Percentiles rank a stretch among this genome's conserved stretches.
phyloP scores from a whole-genome alignment of 2,797 vertebrate genomes.

The Alauda arvensis region DNA sequence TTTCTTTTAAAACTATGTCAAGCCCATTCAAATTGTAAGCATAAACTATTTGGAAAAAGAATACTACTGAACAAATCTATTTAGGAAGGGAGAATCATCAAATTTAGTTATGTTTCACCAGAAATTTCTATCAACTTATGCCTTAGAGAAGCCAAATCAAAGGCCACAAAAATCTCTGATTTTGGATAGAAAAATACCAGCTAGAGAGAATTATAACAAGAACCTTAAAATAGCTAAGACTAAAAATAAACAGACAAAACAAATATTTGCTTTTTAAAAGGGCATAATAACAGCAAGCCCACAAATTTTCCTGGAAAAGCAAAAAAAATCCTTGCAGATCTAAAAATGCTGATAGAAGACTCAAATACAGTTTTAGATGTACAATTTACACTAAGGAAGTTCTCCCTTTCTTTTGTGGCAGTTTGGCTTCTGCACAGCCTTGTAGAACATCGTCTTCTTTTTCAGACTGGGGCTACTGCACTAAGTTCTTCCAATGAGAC shows the following conservation, averaged over 20 bases:
- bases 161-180: not conserved
- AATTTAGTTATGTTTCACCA: not conserved
- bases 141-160: not conserved
- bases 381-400: not conserved
- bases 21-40: not conserved
- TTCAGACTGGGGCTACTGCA: not conserved
- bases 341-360: not conserved
- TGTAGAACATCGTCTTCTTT: not conserved
- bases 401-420: not conserved
- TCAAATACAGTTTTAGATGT: not conserved
- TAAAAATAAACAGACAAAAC: not conserved
- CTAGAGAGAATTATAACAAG: not conserved
- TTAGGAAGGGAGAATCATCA: not conserved
- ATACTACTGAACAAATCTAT: not conserved
- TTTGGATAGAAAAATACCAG: not conserved
- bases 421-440: not conserved
- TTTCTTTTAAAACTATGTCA: not conserved
- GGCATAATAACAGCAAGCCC: rapidly evolving
- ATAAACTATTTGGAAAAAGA: not conserved
- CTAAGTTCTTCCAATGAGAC: not conserved
- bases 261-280: not conserved
- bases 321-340: not conserved
- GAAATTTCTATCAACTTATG: not conserved
- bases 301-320: not conserved
- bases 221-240: not conserved